phyloP scores from a whole-genome alignment of 2,797 vertebrate genomes.

The Enteromius argenteus region DNA sequence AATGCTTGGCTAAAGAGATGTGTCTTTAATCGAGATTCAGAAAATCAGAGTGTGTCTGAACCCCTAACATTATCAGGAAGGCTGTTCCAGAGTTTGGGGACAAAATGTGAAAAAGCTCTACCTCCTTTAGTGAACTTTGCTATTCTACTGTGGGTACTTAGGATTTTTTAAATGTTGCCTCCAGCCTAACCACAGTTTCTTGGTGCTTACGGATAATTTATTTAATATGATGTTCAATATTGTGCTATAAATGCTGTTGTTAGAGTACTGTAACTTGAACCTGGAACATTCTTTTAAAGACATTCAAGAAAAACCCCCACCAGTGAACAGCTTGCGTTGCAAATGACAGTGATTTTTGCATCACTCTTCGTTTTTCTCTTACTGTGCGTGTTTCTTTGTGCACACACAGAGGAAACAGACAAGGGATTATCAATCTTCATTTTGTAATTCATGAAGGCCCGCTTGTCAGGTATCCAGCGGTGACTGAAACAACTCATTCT shows the following conservation, averaged over 20 bases:
- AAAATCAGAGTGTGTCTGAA: background rate
- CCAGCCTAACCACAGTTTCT: background rate
- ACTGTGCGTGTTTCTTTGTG: slow-evolving; percentile 54
- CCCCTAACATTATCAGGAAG: background rate
- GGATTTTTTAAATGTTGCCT: background rate
- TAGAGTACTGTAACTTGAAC: background rate
- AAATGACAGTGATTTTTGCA: slow-evolving; percentile 56
- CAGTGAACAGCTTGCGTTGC: slow-evolving; percentile 50
- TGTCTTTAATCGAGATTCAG: background rate
- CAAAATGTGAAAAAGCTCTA: background rate
- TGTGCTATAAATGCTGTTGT: background rate
- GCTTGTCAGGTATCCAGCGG: slow-evolving; percentile 81
- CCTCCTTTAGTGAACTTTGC: background rate
- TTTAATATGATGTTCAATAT: background rate
- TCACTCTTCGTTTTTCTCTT: slow-evolving; percentile 25
- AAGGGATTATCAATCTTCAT: slow-evolving; percentile 82
- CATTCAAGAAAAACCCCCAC: slow-evolving; percentile 42
- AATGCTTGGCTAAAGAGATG: background rate
- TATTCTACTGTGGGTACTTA: background rate
- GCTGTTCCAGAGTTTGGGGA: too few species aligned
- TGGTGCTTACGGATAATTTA: background rate
- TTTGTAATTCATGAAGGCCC: slow-evolving; percentile 81
- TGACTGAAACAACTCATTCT: slow-evolving; percentile 81
- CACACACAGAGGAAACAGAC: slow-evolving; percentile 67
- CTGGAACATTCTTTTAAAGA: background rate